phyloP scores from a whole-genome alignment of 2,113 vertebrate species.

The Emydura subglobosa region DNA sequence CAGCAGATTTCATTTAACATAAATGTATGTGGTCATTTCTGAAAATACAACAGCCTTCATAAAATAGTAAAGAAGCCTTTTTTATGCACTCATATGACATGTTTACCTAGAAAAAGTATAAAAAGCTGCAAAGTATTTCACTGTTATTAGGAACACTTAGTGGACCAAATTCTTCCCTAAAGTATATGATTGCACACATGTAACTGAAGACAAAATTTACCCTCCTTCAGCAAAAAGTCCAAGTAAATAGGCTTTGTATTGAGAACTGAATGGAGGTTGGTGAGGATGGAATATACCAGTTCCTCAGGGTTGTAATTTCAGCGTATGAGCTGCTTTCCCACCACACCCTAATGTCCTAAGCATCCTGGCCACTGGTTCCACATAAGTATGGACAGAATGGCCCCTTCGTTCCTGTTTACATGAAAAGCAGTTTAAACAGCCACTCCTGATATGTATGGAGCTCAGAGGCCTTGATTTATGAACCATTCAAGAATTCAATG shows the following conservation, averaged over 20 bases:
- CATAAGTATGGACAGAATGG: fast-evolving
- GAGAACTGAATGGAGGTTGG: neutral
- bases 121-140: neutral
- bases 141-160: neutral
- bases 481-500: neutral
- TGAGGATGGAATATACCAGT: neutral
- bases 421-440: neutral
- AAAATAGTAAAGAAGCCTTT: slow-evolving; percentile 29
- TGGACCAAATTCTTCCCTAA: fast-evolving
- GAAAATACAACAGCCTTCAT: slow-evolving; percentile 40
- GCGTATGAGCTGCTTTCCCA: fast-evolving
- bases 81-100: neutral
- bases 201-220: neutral
- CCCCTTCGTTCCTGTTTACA: neutral
- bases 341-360: fast-evolving
- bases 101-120: neutral
- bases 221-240: fast-evolving
- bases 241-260: neutral
- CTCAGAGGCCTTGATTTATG: neutral
- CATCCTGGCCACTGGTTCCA: neutral
- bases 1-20: slow-evolving; percentile 53
- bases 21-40: slow-evolving; percentile 11
- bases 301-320: neutral
- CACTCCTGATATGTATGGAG: neutral
- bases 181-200: fast-evolving